Conservation (phyloP, 53 echinoderm and acorn worm species). For the Henricia sp. region DNA sequence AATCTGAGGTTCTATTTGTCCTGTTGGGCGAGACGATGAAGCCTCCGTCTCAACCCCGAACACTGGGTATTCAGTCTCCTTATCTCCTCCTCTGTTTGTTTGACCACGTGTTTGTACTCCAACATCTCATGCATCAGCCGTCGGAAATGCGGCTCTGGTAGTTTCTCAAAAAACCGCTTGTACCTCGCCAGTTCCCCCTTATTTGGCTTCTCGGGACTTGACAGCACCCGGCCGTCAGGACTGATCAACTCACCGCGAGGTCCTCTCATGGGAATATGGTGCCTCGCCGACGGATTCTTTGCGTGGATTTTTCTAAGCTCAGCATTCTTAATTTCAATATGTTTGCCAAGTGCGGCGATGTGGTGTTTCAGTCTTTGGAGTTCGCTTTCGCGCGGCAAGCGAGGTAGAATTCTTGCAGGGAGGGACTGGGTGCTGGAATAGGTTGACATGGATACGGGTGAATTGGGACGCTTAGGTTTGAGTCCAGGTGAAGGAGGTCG, state of each 20-base stretch:
- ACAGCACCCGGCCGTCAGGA: constrained; percentile 31
- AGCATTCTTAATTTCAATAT: constrained; percentile 27
- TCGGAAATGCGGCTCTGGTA: constrained; percentile 38
- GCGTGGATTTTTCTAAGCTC: constrained; percentile 28
- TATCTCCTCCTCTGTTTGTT: constrained; percentile 45
- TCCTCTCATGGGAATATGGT: constrained; percentile 50
- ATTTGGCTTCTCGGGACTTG: constrained; percentile 29
- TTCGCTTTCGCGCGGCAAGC: constrained; percentile 15
- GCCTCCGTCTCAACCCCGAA: constrained; percentile 25
- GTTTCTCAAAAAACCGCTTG: constrained; percentile 37
- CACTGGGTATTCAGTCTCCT: constrained; percentile 28
- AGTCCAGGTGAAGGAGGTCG: background rate
- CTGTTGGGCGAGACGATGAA: constrained; percentile 21
- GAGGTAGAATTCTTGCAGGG: constrained; percentile 39
- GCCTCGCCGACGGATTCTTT: constrained; percentile 20
- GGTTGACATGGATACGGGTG: constrained; percentile 13
- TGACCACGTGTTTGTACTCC: constrained; percentile 33
- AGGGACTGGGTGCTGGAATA: constrained; percentile 48
- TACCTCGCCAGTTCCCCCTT: constrained; percentile 24
- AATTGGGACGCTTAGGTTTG: constrained; percentile 5
- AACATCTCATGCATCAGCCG: constrained; percentile 50
- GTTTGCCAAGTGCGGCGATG: constrained; percentile 21
- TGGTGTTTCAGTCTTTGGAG: constrained; percentile 31
- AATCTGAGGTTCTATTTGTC: background rate
- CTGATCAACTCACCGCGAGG: constrained; percentile 39